Evolutionary conservation across 2,113 vertebrate species (phyloP), one percentile per base, ranked within the genome.

Genomic region (Scopus umbretta): DNA sequence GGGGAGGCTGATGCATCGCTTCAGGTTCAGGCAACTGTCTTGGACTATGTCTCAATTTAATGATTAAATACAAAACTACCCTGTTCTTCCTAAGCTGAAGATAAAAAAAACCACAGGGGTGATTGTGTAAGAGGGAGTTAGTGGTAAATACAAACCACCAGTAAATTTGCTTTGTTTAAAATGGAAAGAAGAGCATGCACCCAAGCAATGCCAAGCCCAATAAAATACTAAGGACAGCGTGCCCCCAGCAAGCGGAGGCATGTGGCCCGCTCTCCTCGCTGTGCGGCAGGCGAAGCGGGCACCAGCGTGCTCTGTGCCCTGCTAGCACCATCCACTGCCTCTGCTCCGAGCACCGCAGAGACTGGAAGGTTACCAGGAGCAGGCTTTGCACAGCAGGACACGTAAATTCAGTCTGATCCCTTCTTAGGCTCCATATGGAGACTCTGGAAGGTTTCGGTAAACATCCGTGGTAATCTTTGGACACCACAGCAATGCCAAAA

Each of bases 381-480:
- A 23, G 70, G 84, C 63, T 45, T 91, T 83, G 84, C 70, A n/a
- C 70, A n/a, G 76, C 7, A 2, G 30, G 67, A 80, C 67, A 68
- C 2, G 34, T 20, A 13, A 88, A 61, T 7, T 43, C 47, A 25
- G 79, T 12, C 92, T 43, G 88, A 63, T 43, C 88, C 88, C 76
- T 83, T 27, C 82, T 5, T 16, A 65, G 90, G 75, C 96, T 95
- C 82, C 67, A 14, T 43, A 42, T 3, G 2, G 78, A 83, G 71
- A 62, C 87, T 65, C 84, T 32, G 78, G 58, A 75, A 62, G 63
- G 47, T 27, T 67, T 73, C 5, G 2, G 68, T 68, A 90, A 95
- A 96, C 92, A 94, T 23, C 91, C 70, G 11, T 6, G 49, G 11
- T 85, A 84, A 90, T 81, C 78, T 80, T 7, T 82, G 89, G 73